Evolutionary conservation across 2,888 invertebrate genomes (phyloP).

Genomic region (Thysanoteuthis rhombus): DNA sequence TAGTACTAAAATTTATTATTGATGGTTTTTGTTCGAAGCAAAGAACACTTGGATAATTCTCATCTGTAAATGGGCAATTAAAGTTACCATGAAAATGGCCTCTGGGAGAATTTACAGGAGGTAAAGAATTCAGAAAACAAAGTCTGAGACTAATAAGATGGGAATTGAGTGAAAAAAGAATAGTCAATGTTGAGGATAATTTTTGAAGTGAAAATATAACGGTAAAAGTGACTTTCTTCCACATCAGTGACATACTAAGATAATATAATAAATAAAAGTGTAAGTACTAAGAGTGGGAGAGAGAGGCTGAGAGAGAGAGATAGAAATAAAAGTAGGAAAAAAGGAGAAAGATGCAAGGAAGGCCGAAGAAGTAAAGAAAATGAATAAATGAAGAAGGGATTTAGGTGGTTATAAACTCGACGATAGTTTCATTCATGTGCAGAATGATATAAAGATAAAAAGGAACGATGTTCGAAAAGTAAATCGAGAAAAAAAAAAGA

Average conservation of each 20-base stretch:
- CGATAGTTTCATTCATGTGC: too few species aligned
- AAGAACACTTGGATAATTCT: background rate
- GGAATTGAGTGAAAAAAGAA: background rate
- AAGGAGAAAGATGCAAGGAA: background rate
- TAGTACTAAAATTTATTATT: background rate
- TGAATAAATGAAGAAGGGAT: too few species aligned
- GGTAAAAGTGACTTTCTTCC: background rate
- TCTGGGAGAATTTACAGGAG: background rate
- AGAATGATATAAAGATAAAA: too few species aligned
- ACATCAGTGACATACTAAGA: background rate
- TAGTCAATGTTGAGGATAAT: background rate
- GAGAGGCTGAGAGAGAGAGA: background rate
- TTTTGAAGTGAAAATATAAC: background rate
- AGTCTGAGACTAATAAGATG: background rate
- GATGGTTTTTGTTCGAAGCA: background rate
- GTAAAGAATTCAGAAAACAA: background rate
- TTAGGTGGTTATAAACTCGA: too few species aligned
- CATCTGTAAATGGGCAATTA: background rate
- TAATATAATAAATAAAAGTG: background rate
- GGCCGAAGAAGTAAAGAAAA: background rate
- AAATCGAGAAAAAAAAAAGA: too few species aligned
- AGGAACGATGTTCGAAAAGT: too few species aligned
- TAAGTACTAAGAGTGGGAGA: too few species aligned
- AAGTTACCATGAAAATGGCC: background rate
- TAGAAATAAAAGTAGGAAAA: background rate